phyloP scores from a whole-genome alignment of 2,888 invertebrate species.

The Leistus spinibarbis region DNA sequence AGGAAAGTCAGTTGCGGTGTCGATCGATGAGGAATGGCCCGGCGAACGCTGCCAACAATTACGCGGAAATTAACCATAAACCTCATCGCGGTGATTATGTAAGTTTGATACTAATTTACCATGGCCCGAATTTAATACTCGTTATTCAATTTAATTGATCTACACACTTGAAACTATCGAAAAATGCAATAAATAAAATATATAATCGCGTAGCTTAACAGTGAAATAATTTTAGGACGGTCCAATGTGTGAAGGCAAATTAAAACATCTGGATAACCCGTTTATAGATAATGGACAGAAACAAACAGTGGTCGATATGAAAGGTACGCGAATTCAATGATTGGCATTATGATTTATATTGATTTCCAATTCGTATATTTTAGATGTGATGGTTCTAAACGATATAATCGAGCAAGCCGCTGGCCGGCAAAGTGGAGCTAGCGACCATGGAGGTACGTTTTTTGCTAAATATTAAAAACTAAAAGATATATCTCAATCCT shows the following conservation, averaged over 20 bases:
- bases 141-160: background rate
- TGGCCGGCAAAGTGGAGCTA: conserved; percentile 82
- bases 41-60: conserved; percentile 60
- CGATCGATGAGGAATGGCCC: conserved; percentile 74
- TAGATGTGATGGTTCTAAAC: conserved; percentile 97
- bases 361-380: conserved; percentile 46
- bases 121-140: too few species aligned
- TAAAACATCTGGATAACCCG: conserved; percentile 88
- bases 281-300: conserved; percentile 87
- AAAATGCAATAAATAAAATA: background rate
- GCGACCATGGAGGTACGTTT: conserved; percentile 85
- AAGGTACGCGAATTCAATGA: conserved; percentile 54
- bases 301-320: conserved; percentile 92
- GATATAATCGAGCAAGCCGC: conserved; percentile 97
- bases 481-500: conserved; percentile 14
- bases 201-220: too few species aligned
- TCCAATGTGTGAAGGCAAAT: conserved; percentile 81
- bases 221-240: conserved; percentile 72
- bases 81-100: conserved; percentile 75
- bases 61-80: conserved; percentile 68
- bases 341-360: background rate
- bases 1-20: conserved; percentile 81
- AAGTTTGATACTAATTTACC: too few species aligned
- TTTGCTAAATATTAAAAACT: conserved; percentile 3
- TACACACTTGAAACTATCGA: background rate